These are phyloP conservation scores for Aquatica leii DNA, from an alignment of 2,888 invertebrate species.

Conservation along the genomic window DNA sequence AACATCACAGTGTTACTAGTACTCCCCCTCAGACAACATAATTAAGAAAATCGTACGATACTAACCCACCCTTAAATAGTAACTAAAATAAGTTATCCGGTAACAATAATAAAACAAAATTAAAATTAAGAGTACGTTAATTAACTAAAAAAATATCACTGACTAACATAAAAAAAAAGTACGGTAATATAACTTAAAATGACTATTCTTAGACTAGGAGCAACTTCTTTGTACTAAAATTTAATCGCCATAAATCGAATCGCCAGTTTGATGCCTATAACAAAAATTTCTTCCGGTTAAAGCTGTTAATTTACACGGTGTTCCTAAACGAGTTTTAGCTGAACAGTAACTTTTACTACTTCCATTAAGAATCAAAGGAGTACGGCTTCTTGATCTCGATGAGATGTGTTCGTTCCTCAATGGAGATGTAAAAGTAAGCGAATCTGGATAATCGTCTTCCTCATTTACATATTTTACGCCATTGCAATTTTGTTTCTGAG, in stretches of 20 bases:
- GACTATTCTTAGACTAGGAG: too few relatives aligned
- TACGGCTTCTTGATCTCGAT: conserved; percentile 54
- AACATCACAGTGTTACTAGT: too few relatives aligned
- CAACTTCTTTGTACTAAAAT: background rate
- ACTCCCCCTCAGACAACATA: too few relatives aligned
- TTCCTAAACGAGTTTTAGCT: conserved; percentile 56
- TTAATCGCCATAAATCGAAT: conserved; percentile 49
- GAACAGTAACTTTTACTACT: conserved; percentile 48
- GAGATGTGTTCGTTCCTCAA: conserved; percentile 49
- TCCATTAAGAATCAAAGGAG: conserved; percentile 51
- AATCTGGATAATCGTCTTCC: conserved; percentile 35
- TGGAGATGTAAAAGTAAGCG: conserved; percentile 30
- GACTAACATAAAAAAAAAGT: too few relatives aligned
- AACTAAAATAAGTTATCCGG: too few relatives aligned
- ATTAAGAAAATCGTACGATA: too few relatives aligned
- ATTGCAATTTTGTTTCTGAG: conserved; percentile 22
- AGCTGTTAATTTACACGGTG: conserved; percentile 55
- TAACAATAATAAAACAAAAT: too few relatives aligned
- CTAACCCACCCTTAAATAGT: too few relatives aligned
- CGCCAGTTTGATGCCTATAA: conserved; percentile 56
- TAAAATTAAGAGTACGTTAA: too few relatives aligned
- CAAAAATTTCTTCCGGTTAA: conserved; percentile 56
- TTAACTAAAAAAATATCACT: too few relatives aligned
- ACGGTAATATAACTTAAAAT: too few relatives aligned
- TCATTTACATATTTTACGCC: too few relatives aligned